Evolutionary conservation across 2,113 vertebrate species (phyloP).

Genomic region (Rhineura floridana): DNA sequence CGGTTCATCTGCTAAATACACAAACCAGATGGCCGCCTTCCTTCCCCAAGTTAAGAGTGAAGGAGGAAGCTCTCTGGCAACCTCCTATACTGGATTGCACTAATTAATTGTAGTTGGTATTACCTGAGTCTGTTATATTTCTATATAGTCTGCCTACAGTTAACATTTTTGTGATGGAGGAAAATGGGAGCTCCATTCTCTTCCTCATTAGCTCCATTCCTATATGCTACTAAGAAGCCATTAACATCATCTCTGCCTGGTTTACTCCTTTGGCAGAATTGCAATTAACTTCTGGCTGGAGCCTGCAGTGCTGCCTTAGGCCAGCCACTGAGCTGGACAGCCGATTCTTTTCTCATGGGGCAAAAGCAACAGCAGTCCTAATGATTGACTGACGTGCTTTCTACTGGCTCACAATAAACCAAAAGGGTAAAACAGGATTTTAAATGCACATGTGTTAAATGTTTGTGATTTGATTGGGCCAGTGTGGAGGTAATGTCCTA

Average conservation of each 20-base stretch:
- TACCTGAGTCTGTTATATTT: background rate
- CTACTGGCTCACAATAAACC: background rate
- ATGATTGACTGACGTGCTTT: background rate
- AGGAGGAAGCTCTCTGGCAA: background rate
- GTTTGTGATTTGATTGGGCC: background rate
- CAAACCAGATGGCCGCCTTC: background rate
- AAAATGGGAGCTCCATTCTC: conserved; percentile 24
- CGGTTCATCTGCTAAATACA: background rate
- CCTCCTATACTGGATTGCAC: fast-evolving
- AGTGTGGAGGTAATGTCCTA: background rate
- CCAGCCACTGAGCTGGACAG: background rate
- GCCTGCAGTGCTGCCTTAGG: background rate
- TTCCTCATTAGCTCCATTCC: background rate
- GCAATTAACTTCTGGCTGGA: background rate
- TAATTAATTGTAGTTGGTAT: background rate
- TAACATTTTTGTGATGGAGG: background rate
- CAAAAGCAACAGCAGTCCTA: background rate
- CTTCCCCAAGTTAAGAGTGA: fast-evolving
- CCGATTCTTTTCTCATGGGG: background rate
- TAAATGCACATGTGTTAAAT: background rate
- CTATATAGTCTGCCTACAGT: background rate
- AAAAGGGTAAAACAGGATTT: background rate
- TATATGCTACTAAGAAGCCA: background rate
- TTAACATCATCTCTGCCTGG: background rate
- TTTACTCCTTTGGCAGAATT: background rate